Evolutionary conservation across 2,888 invertebrate species (phyloP).

Genomic region (Lochmaea capreae): DNA sequence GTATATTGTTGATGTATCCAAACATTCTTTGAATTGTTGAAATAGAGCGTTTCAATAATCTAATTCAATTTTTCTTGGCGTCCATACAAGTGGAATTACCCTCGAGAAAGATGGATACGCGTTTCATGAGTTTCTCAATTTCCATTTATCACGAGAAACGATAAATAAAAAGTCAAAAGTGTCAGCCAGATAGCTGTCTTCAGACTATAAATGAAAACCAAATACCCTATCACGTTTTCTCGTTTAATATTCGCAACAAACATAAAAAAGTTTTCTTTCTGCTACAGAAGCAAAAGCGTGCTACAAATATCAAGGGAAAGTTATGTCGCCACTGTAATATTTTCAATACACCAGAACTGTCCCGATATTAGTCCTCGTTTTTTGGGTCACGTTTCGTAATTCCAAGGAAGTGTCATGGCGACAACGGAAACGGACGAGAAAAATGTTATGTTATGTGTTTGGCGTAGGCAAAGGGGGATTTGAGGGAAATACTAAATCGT

Average conservation of each 20-base stretch:
- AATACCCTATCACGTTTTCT: slow-evolving; percentile 35
- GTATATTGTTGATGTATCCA: too few species aligned
- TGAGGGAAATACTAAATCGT: slow-evolving; percentile 33
- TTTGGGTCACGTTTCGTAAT: slow-evolving; percentile 39
- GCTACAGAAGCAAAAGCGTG: slow-evolving; percentile 29
- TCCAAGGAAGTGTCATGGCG: slow-evolving; percentile 37
- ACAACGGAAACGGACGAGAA: slow-evolving; percentile 34
- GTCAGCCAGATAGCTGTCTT: slow-evolving; percentile 36
- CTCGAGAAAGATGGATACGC: slow-evolving; percentile 4
- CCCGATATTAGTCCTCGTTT: slow-evolving; percentile 35
- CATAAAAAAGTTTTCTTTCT: slow-evolving; percentile 34
- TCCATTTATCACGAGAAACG: slow-evolving; percentile 24
- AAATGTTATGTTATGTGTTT: slow-evolving; percentile 38
- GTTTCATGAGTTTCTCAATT: slow-evolving; percentile 30
- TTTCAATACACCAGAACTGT: slow-evolving; percentile 32
- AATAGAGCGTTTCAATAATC: background rate
- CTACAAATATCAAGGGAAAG: slow-evolving; percentile 37
- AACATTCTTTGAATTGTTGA: background rate
- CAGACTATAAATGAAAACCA: slow-evolving; percentile 37
- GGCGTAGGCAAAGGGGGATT: slow-evolving; percentile 33
- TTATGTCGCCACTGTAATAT: slow-evolving; percentile 38
- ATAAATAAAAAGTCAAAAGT: slow-evolving; percentile 35
- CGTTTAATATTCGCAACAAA: slow-evolving; percentile 37
- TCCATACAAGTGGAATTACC: background rate
- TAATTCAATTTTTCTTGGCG: background rate